A percentile compares a stretch with the other conserved stretches of the same genome.
Evolutionary conservation across 2,797 vertebrate species (phyloP).

Genomic region (Tachyglossus aculeatus): DNA sequence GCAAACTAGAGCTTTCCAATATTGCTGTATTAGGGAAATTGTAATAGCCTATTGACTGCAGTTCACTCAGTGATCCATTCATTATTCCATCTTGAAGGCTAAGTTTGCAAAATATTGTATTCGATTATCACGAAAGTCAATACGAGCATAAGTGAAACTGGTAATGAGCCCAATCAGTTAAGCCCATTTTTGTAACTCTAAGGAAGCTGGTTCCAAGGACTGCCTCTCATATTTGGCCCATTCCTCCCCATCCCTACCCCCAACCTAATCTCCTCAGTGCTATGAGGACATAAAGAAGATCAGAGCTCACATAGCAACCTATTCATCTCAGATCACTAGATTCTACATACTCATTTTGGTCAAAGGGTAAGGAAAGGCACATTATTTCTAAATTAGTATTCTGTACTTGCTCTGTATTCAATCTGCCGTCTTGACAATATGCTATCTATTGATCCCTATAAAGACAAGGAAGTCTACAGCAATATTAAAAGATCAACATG

Average conservation of each 20-base stretch:
- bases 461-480: too few species aligned
- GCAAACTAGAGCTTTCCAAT: constrained; percentile 59
- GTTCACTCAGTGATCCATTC: constrained; percentile 69
- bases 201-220: constrained; percentile 24
- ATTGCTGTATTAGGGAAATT: constrained; percentile 73
- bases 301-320: too few species aligned
- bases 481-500: too few species aligned
- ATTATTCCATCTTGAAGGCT: constrained; percentile 69
- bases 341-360: too few species aligned
- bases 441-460: too few species aligned
- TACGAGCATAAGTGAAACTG: constrained; percentile 46
- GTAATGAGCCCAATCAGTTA: constrained; percentile 39
- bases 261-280: not conserved
- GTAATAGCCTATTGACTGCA: constrained; percentile 73
- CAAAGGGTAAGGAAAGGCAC: too few species aligned
- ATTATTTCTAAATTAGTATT: too few species aligned
- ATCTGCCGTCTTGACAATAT: too few species aligned
- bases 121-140: constrained; percentile 72
- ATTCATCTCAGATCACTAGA: too few species aligned
- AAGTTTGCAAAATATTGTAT: constrained; percentile 68
- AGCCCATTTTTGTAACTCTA: constrained; percentile 34
- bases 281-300: too few species aligned
- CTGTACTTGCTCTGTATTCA: too few species aligned
- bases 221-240: too few species aligned
- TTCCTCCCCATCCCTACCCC: not conserved